Base-by-base conservation (phyloP, 2,113 vertebrate species). In the Talpa occidentalis region DNA sequence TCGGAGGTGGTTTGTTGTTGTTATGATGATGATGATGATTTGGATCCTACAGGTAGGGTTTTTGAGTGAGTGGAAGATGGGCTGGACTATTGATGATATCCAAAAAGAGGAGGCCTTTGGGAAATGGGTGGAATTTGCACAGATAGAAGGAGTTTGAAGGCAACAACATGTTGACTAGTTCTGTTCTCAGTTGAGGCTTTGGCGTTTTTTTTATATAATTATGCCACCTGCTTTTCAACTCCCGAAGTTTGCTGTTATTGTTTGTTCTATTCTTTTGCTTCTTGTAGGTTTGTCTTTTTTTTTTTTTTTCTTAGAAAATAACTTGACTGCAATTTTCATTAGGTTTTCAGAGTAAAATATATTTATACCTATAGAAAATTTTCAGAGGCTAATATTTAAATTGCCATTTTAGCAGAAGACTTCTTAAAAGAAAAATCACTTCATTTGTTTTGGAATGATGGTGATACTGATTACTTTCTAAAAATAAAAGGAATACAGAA, bases 371-470 rank as follows among this genome's bases (percentile, higher is more conserved):
- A 52, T 17, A 52, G 49, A 52, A 52, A 52, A 52, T 17, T 16
- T 52, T 52, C 49, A 40, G 40, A 60, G 79, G 22, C 7, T 52
- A 52, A 30, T 88, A 26, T 62, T 35, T 32, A 79, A 93, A 67
- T 32, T n/a, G 24, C 64, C 49, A 40, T 67, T 86, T 91, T 49
- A 59, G 24, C 28, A 69, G n/a, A 37, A 69, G n/a, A 47, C 16
- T 77, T 83, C 52, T 77, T 3, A 35, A 69, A 87, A 78, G 77
- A 88, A n/a, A 83, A 94, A 42, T 40, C 54, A 54, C 54, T 70
- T 84, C 19, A 73, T 80, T 93, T 78, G 40, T 49, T 80, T 91
- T 47, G 73, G 24, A 44, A 66, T 56, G 73, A 91, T 62, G 56
- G 19, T n/a, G 17, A 35, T 90, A 80, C 16, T 80, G 37, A 64